Evolutionary conservation across 2,888 invertebrate genomes (phyloP), one percentile per base, ranked within the genome.

Genomic region (Apoda limacodes): DNA sequence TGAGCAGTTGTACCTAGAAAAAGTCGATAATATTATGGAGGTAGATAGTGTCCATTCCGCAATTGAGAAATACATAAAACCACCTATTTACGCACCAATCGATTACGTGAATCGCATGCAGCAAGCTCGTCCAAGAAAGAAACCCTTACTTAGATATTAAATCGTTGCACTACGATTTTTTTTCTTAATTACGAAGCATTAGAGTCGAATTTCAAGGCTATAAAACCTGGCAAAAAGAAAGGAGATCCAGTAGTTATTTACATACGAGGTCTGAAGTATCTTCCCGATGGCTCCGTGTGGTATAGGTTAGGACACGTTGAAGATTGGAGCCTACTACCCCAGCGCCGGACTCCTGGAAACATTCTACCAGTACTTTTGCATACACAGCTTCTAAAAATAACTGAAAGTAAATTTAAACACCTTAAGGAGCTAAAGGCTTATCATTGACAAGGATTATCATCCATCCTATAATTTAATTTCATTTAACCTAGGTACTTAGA

Each of bases 161-260:
- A 14, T 33, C 19, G 1, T 25, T 35, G n/a, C 27, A 40, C 26
- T 37, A 40, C 13, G 27, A 30, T 9, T 43, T 41, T 25, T n/a
- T 43, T 43, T 25, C 7, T 11, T 3, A 41, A 43, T 21, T 41
- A 28, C 32, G 36, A 41, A 27, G 27, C 25, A 22, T 9, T 38
- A 4, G 19, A 25, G 26, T 32, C 32, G 3, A 39, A 40, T 13
- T 34, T 40, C 10, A 32, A 30, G 32, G 39, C 37, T 11, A 43
- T 40, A 30, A 20, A 37, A 15, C 40, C 39, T 4, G 37, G 38
- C 9, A 40, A 35, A 24, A 42, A 42, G 24, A 30, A 31, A 9
- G 43, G 37, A 13, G 43, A 40, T 37, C 39, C 39, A 13, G 31
- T 33, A 14, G 40, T 43, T 4, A 35, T 30, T 6, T 40, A 40